Base-by-base conservation (phyloP, 2,888 invertebrate genomes). In the Chorisops tibialis region DNA sequence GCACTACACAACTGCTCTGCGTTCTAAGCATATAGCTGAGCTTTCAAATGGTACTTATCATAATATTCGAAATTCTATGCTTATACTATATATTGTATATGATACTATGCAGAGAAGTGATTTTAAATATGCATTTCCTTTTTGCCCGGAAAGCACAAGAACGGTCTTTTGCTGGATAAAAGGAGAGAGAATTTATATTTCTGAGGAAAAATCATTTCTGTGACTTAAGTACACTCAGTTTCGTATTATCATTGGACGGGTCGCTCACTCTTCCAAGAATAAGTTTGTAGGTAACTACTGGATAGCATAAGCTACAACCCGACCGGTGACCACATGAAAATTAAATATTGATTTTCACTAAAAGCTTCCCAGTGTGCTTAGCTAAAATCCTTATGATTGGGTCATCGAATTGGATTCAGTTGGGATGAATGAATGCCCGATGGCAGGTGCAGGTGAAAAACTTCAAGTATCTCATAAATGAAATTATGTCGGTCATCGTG, bases 391-490 rank as follows among this genome's bases (percentile, higher is more conserved):
- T 21, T 52, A 16, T 16, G 12, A 38, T 52, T 52, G 11, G 9
- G 30, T 30, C 35, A 50, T 38, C 21, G 45, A 18, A 45, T 18
- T 5, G 12, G 18, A 16, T 5, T n/a, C 7, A 14, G 18, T 12
- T 19, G 16, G 35, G 35, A 50, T 35, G 16, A 50, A 52, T 52
- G 38, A 38, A 19, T 52, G 37, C 7, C 24, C 43, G 56, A 45
- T 18, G 56, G 35, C 56, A 56, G 56, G 56, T 56, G 56, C 35
- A 56, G 21, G 45, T 56, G 56, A 56, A 56, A 56, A 56, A 45
- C 43, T 56, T 56, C 22, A 56, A 56, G 56, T 56, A 56, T 56
- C 45, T 56, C 56, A 56, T 56, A 56, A 56, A 43, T 56, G 45
- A 45, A 56, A 56, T 56, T 43, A 56, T 56, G 56, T 43, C 56